phyloP scores from a whole-genome alignment of 2,888 invertebrate genomes.

The Heliconius ismenius region DNA sequence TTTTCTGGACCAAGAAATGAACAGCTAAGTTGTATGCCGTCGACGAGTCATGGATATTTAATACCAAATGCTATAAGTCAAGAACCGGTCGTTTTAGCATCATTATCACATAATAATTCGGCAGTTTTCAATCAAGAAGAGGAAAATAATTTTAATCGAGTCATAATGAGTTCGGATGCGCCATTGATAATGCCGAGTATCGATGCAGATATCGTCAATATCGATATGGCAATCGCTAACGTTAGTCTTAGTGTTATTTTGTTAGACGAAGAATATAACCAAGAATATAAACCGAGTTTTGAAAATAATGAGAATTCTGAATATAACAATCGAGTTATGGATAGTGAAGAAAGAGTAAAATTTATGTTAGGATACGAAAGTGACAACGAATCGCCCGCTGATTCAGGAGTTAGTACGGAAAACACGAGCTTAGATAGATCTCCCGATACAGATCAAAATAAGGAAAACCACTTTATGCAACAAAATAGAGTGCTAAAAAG shows the following conservation, averaged over 20 bases:
- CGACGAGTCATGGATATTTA: constrained; percentile 84
- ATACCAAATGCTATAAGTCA: constrained; percentile 84
- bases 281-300: constrained; percentile 66
- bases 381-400: constrained; percentile 76
- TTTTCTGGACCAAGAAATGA: constrained; percentile 67
- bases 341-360: constrained; percentile 66
- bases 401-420: constrained; percentile 88
- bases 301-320: constrained; percentile 59
- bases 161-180: constrained; percentile 62
- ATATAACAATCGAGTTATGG: constrained; percentile 63
- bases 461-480: constrained; percentile 68
- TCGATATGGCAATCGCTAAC: constrained; percentile 84
- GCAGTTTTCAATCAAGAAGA: constrained; percentile 74
- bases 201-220: constrained; percentile 69
- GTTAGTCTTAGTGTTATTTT: constrained; percentile 83
- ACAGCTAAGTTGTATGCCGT: constrained; percentile 79
- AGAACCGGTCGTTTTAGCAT: constrained; percentile 79
- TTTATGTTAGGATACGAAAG: constrained; percentile 78
- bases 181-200: constrained; percentile 71
- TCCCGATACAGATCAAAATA: constrained; percentile 80
- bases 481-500: constrained; percentile 73
- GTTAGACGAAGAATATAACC: constrained; percentile 67
- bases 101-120: constrained; percentile 76
- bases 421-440: constrained; percentile 86
- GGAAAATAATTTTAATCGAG: constrained; percentile 54